A percentile compares a stretch with the other conserved stretches of the same genome.
Evolutionary conservation across 2,113 vertebrate genomes (phyloP).

Genomic region (Excalfactoria chinensis): DNA sequence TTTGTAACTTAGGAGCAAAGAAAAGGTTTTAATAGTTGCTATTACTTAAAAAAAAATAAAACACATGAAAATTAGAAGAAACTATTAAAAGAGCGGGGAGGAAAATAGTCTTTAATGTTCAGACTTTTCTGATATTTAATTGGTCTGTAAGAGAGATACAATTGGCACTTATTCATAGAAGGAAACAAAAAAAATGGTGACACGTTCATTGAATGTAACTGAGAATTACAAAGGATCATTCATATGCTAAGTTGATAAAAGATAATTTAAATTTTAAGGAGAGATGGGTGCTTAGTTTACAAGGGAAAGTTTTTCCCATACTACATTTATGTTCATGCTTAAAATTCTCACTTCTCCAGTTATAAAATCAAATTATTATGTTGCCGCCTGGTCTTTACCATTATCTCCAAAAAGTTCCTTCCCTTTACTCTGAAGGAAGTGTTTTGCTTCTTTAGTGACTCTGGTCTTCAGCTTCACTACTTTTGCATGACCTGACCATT

Average conservation of each 20-base stretch:
- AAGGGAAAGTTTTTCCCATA: background rate
- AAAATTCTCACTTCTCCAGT: background rate
- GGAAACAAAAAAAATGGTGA: background rate
- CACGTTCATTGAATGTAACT: background rate
- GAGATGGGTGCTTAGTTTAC: background rate
- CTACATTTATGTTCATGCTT: background rate
- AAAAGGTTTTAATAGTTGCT: background rate
- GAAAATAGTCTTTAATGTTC: background rate
- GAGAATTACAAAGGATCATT: background rate
- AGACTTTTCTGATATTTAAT: background rate
- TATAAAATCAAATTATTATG: background rate
- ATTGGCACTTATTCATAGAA: fast-evolving
- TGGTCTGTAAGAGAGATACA: background rate
- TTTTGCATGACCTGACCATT: background rate
- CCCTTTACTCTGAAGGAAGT: background rate
- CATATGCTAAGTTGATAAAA: background rate
- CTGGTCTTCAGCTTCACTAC: background rate
- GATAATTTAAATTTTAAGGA: background rate
- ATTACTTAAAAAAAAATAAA: background rate
- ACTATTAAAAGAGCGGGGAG: background rate
- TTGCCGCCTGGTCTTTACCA: background rate
- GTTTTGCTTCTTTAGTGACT: background rate
- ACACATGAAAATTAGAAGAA: background rate
- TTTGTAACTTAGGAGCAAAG: background rate
- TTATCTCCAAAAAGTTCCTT: background rate